Evolutionary conservation across 2,113 vertebrate species (phyloP).

Genomic region (Aldabrachelys gigantea): DNA sequence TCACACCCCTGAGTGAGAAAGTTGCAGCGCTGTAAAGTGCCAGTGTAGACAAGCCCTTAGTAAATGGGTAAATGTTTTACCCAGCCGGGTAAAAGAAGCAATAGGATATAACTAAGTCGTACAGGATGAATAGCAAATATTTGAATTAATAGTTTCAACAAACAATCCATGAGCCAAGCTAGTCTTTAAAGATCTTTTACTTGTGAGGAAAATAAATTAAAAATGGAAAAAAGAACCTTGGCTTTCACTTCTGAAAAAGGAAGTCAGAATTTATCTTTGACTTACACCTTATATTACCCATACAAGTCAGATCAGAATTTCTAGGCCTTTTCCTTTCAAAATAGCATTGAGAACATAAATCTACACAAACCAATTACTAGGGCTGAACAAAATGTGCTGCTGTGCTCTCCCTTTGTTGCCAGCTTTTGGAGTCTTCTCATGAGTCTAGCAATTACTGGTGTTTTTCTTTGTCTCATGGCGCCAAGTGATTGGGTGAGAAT

Average conservation of each 20-base stretch:
- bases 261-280: neutral
- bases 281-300: neutral
- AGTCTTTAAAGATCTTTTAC: neutral
- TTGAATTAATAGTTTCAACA: neutral
- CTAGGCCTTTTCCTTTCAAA: neutral
- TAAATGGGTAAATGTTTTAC: neutral
- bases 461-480: neutral
- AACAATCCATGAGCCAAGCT: neutral
- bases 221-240: neutral
- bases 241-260: neutral
- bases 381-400: neutral
- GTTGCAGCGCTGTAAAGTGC: too few relatives aligned
- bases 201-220: neutral
- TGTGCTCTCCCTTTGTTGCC: neutral
- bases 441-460: neutral
- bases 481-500: neutral
- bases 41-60: too few relatives aligned
- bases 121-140: neutral
- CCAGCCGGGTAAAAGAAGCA: neutral
- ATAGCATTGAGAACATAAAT: neutral
- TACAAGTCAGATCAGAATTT: neutral
- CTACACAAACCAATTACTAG: neutral
- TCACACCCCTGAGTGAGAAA: too few relatives aligned
- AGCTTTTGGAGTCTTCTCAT: neutral
- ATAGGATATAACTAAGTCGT: neutral